Evolutionary conservation across 2,888 invertebrate genomes (phyloP).

Genomic region (Blastobasis lacticolella): DNA sequence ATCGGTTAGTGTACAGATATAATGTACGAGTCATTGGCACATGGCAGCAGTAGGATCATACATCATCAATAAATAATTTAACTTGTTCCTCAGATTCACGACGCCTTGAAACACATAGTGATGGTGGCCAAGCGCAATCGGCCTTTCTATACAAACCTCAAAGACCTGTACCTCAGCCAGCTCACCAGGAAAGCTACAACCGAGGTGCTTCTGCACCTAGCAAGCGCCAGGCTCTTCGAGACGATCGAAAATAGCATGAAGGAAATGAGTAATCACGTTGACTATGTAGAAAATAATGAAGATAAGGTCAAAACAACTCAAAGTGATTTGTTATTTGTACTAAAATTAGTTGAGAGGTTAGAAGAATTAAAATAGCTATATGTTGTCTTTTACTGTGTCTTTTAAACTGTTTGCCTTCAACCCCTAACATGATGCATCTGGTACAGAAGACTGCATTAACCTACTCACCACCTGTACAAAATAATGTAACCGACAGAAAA

Average conservation of each 20-base stretch:
- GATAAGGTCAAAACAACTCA: constrained; percentile 22
- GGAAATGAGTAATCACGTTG: constrained; percentile 16
- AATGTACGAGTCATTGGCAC: no score
- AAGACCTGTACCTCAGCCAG: constrained; percentile 31
- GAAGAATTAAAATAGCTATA: constrained; percentile 14
- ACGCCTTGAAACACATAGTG: constrained; percentile 39
- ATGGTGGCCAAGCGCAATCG: constrained; percentile 32
- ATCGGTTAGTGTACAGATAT: no score
- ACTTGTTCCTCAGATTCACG: constrained; percentile 42
- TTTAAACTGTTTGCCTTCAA: no score
- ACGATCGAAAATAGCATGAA: constrained; percentile 4
- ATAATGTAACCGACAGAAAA: no score
- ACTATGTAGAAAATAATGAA: constrained; percentile 25
- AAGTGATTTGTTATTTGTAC: constrained; percentile 31
- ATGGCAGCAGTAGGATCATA: no score
- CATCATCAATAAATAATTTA: neutral
- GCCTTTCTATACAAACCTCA: constrained; percentile 46
- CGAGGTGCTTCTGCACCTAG: constrained; percentile 39
- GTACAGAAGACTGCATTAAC: no score
- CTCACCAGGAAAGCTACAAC: constrained; percentile 23
- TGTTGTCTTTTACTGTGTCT: neutral
- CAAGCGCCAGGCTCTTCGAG: constrained; percentile 28
- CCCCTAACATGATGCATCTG: no score
- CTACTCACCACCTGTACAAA: no score
- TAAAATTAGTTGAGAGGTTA: constrained; percentile 33